Conservation (phyloP, 2,113 vertebrate genomes). For the Megaptera novaeangliae region DNA sequence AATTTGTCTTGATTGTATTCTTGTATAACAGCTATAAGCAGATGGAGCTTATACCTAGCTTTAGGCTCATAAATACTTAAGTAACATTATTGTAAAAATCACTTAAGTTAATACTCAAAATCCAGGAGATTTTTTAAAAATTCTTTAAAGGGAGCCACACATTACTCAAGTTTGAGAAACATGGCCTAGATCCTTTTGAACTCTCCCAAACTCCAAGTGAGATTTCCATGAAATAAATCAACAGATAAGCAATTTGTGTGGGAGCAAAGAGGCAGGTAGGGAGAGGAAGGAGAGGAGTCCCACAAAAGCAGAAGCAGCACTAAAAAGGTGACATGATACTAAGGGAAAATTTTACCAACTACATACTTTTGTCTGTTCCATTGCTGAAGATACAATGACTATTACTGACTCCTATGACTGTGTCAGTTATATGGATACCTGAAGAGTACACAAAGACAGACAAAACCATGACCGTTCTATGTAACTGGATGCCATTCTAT, state of each 20-base stretch:
- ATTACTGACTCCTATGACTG: neutral
- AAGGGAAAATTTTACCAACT: neutral
- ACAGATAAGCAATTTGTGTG: neutral
- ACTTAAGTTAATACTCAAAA: neutral
- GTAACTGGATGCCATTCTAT: neutral
- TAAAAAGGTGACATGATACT: neutral
- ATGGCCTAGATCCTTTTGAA: neutral
- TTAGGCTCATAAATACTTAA: constrained; percentile 8
- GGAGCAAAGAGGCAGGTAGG: neutral
- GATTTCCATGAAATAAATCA: neutral
- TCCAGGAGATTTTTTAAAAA: neutral
- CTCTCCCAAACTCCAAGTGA: neutral
- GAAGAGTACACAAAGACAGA: neutral
- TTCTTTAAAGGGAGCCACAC: neutral
- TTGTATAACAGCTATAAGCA: neutral
- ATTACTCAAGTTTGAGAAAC: neutral
- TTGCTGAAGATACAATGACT: neutral
- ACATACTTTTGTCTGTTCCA: neutral
- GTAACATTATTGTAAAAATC: neutral
- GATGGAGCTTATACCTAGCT: neutral
- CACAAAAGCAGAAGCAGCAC: neutral
- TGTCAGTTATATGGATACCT: too few species aligned
- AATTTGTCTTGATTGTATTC: neutral
- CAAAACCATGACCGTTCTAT: neutral
- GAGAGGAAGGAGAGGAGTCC: neutral